These are phyloP conservation scores for Nothocercus julius DNA, from an alignment of 2,113 vertebrate genomes.

Conservation along the genomic window DNA sequence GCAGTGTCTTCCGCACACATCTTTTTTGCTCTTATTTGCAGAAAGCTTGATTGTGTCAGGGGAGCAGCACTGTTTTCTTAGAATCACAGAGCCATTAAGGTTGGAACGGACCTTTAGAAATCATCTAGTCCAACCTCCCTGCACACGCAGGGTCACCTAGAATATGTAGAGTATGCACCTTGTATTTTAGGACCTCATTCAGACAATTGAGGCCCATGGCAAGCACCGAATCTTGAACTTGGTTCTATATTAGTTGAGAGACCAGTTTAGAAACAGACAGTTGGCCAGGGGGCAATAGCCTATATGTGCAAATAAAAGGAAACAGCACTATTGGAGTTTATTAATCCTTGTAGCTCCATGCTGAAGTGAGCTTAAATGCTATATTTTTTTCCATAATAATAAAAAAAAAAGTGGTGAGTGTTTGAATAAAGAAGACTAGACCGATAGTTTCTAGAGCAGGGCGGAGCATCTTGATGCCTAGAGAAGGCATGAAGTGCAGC, in stretches of 20 bases:
- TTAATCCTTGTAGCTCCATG: not conserved
- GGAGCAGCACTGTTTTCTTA: not conserved
- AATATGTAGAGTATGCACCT: too few relatives aligned
- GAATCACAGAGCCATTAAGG: too few relatives aligned
- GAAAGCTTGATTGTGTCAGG: not conserved
- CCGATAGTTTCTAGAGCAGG: not conserved
- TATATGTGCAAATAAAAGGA: not conserved
- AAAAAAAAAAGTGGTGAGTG: not conserved
- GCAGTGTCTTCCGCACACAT: not conserved
- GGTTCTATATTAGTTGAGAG: not conserved
- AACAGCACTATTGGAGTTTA: not conserved
- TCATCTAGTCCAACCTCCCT: too few relatives aligned
- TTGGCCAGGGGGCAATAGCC: not conserved
- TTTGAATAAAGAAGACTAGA: not conserved
- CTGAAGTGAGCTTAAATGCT: not conserved
- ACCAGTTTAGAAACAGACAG: not conserved
- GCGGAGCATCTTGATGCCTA: not conserved
- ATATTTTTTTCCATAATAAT: not conserved
- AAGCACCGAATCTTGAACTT: not conserved
- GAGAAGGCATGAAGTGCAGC: not conserved
- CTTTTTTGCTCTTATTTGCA: not conserved
- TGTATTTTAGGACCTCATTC: not conserved
- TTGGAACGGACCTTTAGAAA: too few relatives aligned
- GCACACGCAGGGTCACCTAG: too few relatives aligned
- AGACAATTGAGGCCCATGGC: not conserved